Evolutionary conservation across 2,113 vertebrate genomes (phyloP), one percentile per base, ranked within the genome.

Genomic region (Nycticryphes semicollaris): DNA sequence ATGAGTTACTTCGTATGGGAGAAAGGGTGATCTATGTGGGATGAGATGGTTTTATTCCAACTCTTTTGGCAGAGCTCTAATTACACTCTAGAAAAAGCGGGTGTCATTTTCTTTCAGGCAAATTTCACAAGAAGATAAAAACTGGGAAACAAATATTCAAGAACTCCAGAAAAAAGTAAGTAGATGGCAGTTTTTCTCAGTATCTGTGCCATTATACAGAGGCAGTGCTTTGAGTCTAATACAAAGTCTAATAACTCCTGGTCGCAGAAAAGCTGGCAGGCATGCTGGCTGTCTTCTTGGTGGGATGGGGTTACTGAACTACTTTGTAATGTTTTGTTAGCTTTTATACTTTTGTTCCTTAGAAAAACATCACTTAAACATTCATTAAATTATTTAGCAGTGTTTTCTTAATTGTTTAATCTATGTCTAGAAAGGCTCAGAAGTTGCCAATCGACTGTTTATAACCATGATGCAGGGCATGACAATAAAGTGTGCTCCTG

Each of bases 61-160:
- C 3, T 8, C 24, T 64, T 47, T 50, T 90, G 54, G 22, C 35
- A 90, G 73, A 87, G 8, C 31, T 89, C n/a, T 91, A 31, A 73
- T 90, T 89, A 87, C 53, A 66, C 31, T 82, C 53, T 85, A 74
- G 81, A 91, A 78, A 92, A 85, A 89, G 13, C 33, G 75, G 54
- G 22, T 97, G 72, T 89, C 12, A 6, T 94, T 97, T 57, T 97
- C 41, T 96, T 85, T 93, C 96, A 99, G 99, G 91, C 98, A 99
- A 98, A 99, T 99, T 94, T 99, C 99, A 88, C 99, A 99, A 93
- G 99, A 99, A 97, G 99, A 99, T 96, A 99, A 99, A 98, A 99
- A 99, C 95, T 99, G 99, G 99, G 99, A 99, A 97, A 98, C 98
- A 95, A 99, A 99, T 90, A 99, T 99, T 92, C 99, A 99, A 79